phyloP scores from a whole-genome alignment of 2,888 invertebrate species.

The Callosobruchus maculatus region DNA sequence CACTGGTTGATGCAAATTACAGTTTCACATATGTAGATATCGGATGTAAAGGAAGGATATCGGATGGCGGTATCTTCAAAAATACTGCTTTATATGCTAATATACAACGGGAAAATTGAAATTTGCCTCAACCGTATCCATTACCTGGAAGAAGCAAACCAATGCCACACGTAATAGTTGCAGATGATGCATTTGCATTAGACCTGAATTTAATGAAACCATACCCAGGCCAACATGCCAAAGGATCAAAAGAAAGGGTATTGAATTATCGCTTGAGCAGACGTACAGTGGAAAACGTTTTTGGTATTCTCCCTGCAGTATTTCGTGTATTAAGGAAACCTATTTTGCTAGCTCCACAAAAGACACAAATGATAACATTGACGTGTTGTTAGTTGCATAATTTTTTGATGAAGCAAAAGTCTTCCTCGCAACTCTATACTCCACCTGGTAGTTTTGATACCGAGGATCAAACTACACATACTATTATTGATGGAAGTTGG shows the following conservation, averaged over 20 bases:
- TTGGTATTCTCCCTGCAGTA: constrained; percentile 9
- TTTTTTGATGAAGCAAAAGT: constrained; percentile 9
- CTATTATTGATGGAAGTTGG: too few species aligned
- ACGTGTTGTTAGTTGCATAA: constrained; percentile 23
- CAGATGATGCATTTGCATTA: constrained; percentile 1
- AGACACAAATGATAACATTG: constrained; percentile 26
- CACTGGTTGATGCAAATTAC: constrained; percentile 43
- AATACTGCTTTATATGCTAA: neutral
- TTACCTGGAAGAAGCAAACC: neutral
- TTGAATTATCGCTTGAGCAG: too few species aligned
- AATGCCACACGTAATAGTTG: constrained; percentile 1
- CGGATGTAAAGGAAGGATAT: constrained; percentile 35
- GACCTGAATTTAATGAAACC: neutral
- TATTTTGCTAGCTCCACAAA: constrained; percentile 25
- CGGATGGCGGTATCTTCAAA: constrained; percentile 4
- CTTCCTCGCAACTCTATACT: too few species aligned
- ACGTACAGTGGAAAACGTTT: too few species aligned
- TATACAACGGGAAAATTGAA: neutral
- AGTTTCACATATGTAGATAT: constrained; percentile 37
- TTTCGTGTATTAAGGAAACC: constrained; percentile 30
- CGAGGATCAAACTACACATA: too few species aligned
- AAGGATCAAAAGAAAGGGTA: too few species aligned
- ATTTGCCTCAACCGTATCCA: neutral
- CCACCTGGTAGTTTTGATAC: too few species aligned
- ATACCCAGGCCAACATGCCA: too few species aligned